Percentiles rank a stretch among this genome's conserved stretches.
phyloP scores from a whole-genome alignment of 64 coral and sea anemone genomes.

The Pachyseris speciosa region DNA sequence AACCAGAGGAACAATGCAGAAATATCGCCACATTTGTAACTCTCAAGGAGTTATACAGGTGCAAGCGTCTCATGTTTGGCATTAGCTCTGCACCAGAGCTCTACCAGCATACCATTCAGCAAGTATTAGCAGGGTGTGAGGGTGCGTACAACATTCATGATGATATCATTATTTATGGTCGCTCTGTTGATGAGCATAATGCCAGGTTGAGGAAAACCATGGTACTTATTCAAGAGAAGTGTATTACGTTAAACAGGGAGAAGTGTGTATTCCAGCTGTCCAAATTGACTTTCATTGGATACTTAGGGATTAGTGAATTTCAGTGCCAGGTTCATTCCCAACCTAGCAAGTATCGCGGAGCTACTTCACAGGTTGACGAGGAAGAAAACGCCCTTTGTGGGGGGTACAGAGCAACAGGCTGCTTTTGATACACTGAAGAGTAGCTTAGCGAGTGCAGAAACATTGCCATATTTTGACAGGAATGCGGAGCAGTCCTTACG shows the following conservation, averaged over 20 bases:
- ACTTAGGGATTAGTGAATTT: slow-evolving; percentile 49
- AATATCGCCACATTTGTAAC: too few species aligned
- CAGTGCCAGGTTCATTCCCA: slow-evolving; percentile 28
- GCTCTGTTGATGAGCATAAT: slow-evolving; percentile 30
- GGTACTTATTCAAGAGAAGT: background rate
- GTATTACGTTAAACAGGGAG: slow-evolving; percentile 1
- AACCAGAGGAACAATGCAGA: too few species aligned
- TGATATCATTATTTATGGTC: slow-evolving; percentile 39
- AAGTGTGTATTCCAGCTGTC: slow-evolving; percentile 28
- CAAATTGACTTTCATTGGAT: slow-evolving; percentile 43
- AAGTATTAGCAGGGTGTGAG: background rate
- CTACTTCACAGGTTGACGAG: slow-evolving; percentile 7
- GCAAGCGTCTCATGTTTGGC: too few species aligned
- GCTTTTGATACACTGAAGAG: slow-evolving; percentile 48
- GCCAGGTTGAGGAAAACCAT: background rate
- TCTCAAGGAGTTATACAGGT: too few species aligned
- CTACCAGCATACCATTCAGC: too few species aligned
- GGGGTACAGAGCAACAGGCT: slow-evolving; percentile 29
- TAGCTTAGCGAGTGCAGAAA: slow-evolving; percentile 6
- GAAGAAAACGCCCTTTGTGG: slow-evolving; percentile 7
- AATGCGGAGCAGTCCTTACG: slow-evolving; percentile 58
- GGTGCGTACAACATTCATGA: slow-evolving; percentile 36
- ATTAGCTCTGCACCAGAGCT: too few species aligned
- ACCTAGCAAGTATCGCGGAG: background rate
- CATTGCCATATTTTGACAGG: slow-evolving; percentile 53